phyloP scores from a whole-genome alignment of 1,140 invertebrate genomes.

The Scaptodrosophila lebanonensis region DNA sequence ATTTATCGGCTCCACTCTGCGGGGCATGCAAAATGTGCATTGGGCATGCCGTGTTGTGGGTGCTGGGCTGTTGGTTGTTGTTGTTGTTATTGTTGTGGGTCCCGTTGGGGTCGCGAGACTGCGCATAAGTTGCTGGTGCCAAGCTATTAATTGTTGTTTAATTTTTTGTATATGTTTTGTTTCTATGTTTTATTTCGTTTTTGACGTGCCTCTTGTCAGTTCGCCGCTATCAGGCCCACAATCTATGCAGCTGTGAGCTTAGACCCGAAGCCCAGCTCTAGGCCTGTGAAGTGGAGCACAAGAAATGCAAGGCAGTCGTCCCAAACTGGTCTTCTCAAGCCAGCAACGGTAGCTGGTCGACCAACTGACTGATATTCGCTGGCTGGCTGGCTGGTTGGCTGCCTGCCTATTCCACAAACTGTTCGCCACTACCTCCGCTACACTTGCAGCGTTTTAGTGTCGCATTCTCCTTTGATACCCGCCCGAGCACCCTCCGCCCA shows the following conservation, averaged over 20 bases:
- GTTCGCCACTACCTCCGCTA: not conserved
- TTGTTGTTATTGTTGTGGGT: too few relatives aligned
- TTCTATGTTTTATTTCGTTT: conserved; percentile 14
- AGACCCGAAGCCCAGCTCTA: conserved; percentile 26
- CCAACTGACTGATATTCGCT: too few relatives aligned
- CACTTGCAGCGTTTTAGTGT: conserved; percentile 36
- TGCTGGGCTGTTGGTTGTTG: not conserved
- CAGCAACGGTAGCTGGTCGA: conserved; percentile 4
- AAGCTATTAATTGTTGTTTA: conserved; percentile 62
- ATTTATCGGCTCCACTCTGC: conserved; percentile 39
- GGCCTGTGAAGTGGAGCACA: conserved; percentile 31
- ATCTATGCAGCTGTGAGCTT: too few relatives aligned
- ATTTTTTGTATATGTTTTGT: conserved; percentile 28
- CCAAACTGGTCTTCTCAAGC: too few relatives aligned
- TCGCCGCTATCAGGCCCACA: conserved; percentile 23
- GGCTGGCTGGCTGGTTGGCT: too few relatives aligned
- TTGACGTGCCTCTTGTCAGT: conserved; percentile 36
- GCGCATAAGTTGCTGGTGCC: too few relatives aligned
- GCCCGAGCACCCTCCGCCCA: conserved; percentile 28
- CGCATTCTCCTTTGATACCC: conserved; percentile 58
- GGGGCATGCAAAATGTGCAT: conserved; percentile 39
- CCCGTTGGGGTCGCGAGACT: too few relatives aligned
- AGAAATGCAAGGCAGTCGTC: too few relatives aligned
- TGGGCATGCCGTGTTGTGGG: conserved; percentile 22
- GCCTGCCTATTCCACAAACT: not conserved